Base-by-base conservation (phyloP, 30 jellyfish, hydroid and myxozoan species). In the Morbakka virulenta region DNA sequence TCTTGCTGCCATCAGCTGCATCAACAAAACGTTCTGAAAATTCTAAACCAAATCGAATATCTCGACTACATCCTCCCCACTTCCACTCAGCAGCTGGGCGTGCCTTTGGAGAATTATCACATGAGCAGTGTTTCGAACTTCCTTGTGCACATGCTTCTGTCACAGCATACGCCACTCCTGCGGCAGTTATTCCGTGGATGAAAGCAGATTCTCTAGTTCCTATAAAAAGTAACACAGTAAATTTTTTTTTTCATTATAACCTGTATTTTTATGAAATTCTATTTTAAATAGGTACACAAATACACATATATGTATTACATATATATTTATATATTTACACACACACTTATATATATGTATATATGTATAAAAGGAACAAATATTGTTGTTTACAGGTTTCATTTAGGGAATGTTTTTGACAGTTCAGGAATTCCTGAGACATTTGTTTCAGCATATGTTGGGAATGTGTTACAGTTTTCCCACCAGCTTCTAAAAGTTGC, bases 41-140 rank as follows among this genome's bases (percentile, higher is more conserved):
- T 69, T 83, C 47, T 1, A 84, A 76, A 52, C 98, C 98, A 48
- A 85, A 92, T 1, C 52, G 32, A 57, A 84, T 35, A 29, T 93
- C 96, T 23, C 98, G 65, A 72, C 95, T 92, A 77, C 98, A 92
- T 2, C 98, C 98, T 6, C 98, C 98, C 98, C 98, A 92, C 35
- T 75, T 81, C 98, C 98, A 92, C 0, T 95, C 95, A 20, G 52
- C 89, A 0, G 88, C 48, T 14, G 88, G 93, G 20, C 82, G 62
- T 28, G 47, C 32, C 1, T 91, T 67, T 69, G 72, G 70, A 20
- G 79, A 34, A 29, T 69, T 82, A 33, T 85, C 95, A 26, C 95
- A 84, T 28, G 83, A 70, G 66, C 98, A 92, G 64, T 92, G 95
- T 14, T 84, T 52, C 24, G 98, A 92, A 21, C 65, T 80, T 50